Base-by-base conservation (phyloP, 2,113 vertebrate species). In the Lontra canadensis region DNA sequence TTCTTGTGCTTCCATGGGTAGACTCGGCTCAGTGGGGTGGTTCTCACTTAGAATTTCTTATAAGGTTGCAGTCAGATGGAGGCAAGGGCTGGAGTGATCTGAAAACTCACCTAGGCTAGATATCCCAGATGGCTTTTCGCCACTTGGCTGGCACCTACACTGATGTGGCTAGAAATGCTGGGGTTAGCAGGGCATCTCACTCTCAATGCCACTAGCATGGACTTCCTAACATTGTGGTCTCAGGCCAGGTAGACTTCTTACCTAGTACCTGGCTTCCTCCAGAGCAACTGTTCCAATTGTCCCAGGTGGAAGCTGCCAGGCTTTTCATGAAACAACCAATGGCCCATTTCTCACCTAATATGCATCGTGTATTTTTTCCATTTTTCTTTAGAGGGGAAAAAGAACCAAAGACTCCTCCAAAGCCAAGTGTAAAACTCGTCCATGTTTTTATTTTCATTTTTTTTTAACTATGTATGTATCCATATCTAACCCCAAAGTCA, bases 201-300 rank as follows among this genome's bases (percentile, higher is more conserved):
- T 61, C 39, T 73, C 57, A 59, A 9, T 25, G 26, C 12, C 5
- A 12, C 55, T 87, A 55, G 14, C 18, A 36, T 89, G 31, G 18
- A 31, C 59, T 95, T 90, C 86, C 71, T 95, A 74, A 89, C 4
- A 39, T 57, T 13, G 23, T 74, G 29, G 78, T 79, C 82, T 73
- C n/a, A 83, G 42, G 39, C 42, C 85, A 90, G 61, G 44, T 52
- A 93, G 49, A 55, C 55, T 89, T 96, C 79, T 95, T 92, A 90
- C 31, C 6, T n/a, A 71, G 55, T 81, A 29, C 26, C 79, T 92
- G 25, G 59, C 26, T 92, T 95, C 34, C 49, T 21, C 36, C 9
- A 91, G 12, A 96, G 63, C n/a, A 88, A 90, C 26, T 39, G 6
- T 85, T 65, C 57, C 36, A 93, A 34, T 59, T 83, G 6, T 95